phyloP scores from a whole-genome alignment of 1,140 invertebrate genomes.

The Sitodiplosis mosellana region DNA sequence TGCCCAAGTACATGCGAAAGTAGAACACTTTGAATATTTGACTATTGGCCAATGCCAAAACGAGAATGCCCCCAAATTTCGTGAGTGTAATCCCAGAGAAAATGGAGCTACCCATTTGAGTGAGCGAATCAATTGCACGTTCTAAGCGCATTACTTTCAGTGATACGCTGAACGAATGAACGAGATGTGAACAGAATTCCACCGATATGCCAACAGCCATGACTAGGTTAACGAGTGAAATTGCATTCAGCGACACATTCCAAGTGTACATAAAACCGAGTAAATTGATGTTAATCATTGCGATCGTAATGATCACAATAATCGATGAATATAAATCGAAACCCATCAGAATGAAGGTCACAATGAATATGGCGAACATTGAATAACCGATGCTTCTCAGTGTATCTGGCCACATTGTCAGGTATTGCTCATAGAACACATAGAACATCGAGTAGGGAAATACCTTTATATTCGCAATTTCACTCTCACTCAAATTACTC shows the following conservation, averaged over 20 bases:
- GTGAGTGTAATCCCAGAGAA: constrained; percentile 88
- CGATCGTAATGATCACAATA: constrained; percentile 52
- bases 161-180: constrained; percentile 41
- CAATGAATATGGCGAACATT: constrained; percentile 55
- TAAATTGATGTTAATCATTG: constrained; percentile 67
- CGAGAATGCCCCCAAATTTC: constrained; percentile 74
- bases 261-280: constrained; percentile 82
- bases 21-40: constrained; percentile 83
- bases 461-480: constrained; percentile 48
- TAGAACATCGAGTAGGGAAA: constrained; percentile 85
- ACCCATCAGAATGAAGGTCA: constrained; percentile 59
- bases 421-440: constrained; percentile 88
- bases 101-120: constrained; percentile 64
- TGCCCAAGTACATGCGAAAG: constrained; percentile 84
- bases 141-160: constrained; percentile 31
- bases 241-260: constrained; percentile 74
- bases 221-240: constrained; percentile 84
- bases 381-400: constrained; percentile 52
- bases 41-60: constrained; percentile 80
- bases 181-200: constrained; percentile 86
- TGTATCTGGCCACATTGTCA: constrained; percentile 67
- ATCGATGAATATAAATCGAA: constrained; percentile 63
- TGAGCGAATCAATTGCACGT: constrained; percentile 50
- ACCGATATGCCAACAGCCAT: constrained; percentile 80
- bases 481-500: constrained; percentile 18